These are phyloP conservation scores for Muricea muricata DNA, from an alignment of 92 coral and sea anemone species.

Conservation along the genomic window DNA sequence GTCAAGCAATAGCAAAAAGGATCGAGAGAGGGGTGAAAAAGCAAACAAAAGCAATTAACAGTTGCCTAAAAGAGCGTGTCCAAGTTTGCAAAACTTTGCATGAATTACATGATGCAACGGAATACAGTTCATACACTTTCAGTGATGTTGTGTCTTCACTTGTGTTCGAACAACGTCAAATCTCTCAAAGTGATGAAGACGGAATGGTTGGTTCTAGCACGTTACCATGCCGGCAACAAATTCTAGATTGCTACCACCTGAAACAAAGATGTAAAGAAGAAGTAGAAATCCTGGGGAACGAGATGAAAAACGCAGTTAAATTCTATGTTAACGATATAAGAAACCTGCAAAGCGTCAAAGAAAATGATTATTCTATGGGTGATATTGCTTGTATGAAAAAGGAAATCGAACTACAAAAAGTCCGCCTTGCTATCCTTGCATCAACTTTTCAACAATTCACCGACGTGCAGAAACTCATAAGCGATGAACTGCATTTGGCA, in stretches of 20 bases:
- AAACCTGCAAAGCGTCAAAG: neutral
- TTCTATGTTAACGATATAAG: conserved; percentile 24
- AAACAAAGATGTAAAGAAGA: conserved; percentile 16
- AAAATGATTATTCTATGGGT: neutral
- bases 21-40: conserved; percentile 19
- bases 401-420: conserved; percentile 25
- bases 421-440: conserved; percentile 7
- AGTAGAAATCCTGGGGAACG: neutral
- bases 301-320: conserved; percentile 15
- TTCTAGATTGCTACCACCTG: conserved; percentile 12
- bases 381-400: conserved; percentile 6
- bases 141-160: conserved; percentile 27
- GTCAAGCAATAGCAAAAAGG: conserved; percentile 31
- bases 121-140: conserved; percentile 4
- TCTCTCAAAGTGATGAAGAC: neutral
- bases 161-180: conserved; percentile 7
- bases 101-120: conserved; percentile 13
- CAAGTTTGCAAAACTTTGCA: conserved; percentile 9
- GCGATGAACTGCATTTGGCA: neutral
- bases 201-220: neutral
- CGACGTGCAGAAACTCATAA: conserved; percentile 1
- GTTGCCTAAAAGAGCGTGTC: conserved; percentile 17
- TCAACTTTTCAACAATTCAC: neutral
- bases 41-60: neutral
- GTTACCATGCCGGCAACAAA: conserved; percentile 10